Percentiles rank a stretch among this genome's conserved stretches.
Evolutionary conservation across 2,113 vertebrate genomes (phyloP).

Genomic region (Columbina picui): DNA sequence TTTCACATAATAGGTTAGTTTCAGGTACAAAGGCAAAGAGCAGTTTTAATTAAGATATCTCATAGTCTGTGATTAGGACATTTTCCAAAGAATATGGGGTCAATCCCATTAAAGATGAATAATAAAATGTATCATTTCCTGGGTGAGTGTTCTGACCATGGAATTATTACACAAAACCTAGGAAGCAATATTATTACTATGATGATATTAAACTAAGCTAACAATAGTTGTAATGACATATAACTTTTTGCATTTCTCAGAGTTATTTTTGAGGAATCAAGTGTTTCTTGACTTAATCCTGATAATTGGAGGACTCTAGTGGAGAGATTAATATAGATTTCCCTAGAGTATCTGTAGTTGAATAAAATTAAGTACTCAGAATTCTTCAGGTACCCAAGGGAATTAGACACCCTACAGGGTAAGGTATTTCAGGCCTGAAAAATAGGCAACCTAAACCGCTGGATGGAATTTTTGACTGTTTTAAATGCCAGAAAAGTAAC

Average conservation of each 20-base stretch:
- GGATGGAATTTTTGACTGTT: not conserved
- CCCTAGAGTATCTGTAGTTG: not conserved
- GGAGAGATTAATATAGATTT: not conserved
- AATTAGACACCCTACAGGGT: not conserved
- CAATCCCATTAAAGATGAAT: not conserved
- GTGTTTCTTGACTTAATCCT: not conserved
- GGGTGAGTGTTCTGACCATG: rapidly evolving
- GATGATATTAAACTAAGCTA: not conserved
- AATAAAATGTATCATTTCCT: not conserved
- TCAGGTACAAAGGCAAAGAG: not conserved
- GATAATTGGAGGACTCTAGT: not conserved
- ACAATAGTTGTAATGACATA: not conserved
- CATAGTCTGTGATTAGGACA: not conserved
- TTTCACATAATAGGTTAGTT: not conserved
- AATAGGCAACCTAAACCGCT: not conserved
- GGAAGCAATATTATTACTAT: not conserved
- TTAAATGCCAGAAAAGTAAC: not conserved
- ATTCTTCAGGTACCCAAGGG: not conserved
- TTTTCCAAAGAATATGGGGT: not conserved
- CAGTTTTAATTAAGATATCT: not conserved
- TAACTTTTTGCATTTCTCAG: not conserved
- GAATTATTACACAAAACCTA: not conserved
- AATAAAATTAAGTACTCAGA: not conserved
- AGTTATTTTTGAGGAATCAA: not conserved
- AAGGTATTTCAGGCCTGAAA: not conserved